These are phyloP conservation scores for Leistus spinibarbis DNA, from an alignment of 2,888 invertebrate species.

Conservation along the genomic window DNA sequence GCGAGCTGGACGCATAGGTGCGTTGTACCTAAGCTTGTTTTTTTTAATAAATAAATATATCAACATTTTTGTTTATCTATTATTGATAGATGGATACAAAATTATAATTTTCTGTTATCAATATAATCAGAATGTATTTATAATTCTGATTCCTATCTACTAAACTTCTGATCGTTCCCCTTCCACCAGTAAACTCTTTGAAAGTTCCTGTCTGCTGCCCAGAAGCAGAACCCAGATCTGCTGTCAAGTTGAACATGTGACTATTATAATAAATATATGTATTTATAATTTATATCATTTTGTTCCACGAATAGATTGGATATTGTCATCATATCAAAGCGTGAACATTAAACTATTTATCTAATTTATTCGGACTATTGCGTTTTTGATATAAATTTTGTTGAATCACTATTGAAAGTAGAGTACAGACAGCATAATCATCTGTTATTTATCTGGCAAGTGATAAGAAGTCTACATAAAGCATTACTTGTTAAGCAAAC, in stretches of 20 bases:
- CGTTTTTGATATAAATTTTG: not conserved
- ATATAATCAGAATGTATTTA: too few species aligned
- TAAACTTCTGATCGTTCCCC: too few species aligned
- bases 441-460: not conserved
- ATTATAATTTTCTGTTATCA: too few species aligned
- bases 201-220: too few species aligned
- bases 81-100: too few species aligned
- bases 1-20: too few species aligned
- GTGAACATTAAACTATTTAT: not conserved
- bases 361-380: not conserved
- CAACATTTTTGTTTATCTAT: too few species aligned
- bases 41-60: too few species aligned
- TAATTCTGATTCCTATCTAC: too few species aligned
- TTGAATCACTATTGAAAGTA: not conserved
- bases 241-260: not conserved
- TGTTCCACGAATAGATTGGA: not conserved
- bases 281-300: not conserved
- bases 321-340: not conserved
- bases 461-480: not conserved
- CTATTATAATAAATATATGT: not conserved
- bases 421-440: not conserved
- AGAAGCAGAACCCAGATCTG: too few species aligned
- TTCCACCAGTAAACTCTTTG: too few species aligned
- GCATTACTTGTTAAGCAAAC: not conserved
- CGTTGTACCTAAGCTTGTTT: too few species aligned